phyloP scores from a whole-genome alignment of 53 echinoderm and acorn worm species.

The Stichopus horrens region DNA sequence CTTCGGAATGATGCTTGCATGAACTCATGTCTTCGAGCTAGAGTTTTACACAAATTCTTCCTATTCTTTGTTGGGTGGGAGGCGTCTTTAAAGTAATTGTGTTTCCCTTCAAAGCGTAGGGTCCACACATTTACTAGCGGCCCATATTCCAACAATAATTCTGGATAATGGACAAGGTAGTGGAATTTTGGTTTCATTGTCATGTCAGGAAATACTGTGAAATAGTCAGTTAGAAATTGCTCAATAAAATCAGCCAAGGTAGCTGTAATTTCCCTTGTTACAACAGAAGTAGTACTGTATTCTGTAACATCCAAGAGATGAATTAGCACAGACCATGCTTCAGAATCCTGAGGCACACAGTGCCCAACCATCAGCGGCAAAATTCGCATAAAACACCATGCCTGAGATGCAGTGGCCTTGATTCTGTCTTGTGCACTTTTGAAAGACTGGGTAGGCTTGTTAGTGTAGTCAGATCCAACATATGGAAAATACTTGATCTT shows the following conservation, averaged over 20 bases:
- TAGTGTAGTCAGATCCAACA: conserved; percentile 20
- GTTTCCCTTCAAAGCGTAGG: conserved; percentile 32
- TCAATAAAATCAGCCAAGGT: conserved; percentile 1
- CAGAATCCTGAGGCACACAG: conserved; percentile 7
- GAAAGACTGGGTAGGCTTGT: conserved; percentile 7
- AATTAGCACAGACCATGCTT: conserved; percentile 18
- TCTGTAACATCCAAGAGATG: conserved; percentile 30
- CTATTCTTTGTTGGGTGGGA: conserved; percentile 37
- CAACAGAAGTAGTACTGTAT: conserved; percentile 7
- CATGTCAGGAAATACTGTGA: background rate
- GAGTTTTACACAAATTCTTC: conserved; percentile 33
- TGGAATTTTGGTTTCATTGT: conserved; percentile 45
- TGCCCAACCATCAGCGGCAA: conserved; percentile 28
- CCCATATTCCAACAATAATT: background rate
- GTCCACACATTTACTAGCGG: conserved; percentile 20
- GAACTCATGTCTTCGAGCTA: conserved; percentile 26
- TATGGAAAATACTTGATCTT: conserved; percentile 36
- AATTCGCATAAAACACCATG: conserved; percentile 28
- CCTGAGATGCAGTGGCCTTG: conserved; percentile 30
- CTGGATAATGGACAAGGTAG: conserved; percentile 42
- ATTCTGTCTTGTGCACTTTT: conserved; percentile 1
- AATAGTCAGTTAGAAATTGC: background rate
- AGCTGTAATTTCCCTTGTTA: background rate
- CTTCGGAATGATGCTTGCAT: conserved; percentile 38
- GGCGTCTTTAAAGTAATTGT: conserved; percentile 20